Evolutionary conservation across 2,888 invertebrate species (phyloP).

Genomic region (Lypha dubia): DNA sequence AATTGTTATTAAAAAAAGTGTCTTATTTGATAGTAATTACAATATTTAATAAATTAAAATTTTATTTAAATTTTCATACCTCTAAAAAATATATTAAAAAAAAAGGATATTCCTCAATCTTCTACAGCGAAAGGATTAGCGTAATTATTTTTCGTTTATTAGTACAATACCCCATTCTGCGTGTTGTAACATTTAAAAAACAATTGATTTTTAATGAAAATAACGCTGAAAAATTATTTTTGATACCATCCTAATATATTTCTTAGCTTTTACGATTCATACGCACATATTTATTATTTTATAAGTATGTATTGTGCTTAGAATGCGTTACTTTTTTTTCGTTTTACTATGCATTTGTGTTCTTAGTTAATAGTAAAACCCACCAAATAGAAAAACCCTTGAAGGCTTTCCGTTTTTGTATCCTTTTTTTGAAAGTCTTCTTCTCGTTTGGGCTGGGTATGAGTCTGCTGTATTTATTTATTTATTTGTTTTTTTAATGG

Average conservation of each 20-base stretch:
- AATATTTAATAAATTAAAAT: no score
- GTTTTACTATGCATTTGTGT: neutral
- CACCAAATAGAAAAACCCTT: slow-evolving; percentile 60
- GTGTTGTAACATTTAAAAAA: no score
- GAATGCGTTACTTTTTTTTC: slow-evolving; percentile 23
- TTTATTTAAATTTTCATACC: no score
- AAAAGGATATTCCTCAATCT: no score
- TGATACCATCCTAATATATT: slow-evolving; percentile 6
- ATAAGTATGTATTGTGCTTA: slow-evolving; percentile 14
- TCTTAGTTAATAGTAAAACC: slow-evolving; percentile 32
- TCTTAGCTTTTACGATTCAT: neutral
- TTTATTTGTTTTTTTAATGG: neutral
- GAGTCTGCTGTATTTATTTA: slow-evolving; percentile 14
- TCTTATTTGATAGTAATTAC: no score
- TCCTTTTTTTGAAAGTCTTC: slow-evolving; percentile 25
- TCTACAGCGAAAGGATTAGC: no score
- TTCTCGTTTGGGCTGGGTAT: neutral
- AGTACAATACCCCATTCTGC: no score
- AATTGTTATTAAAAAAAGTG: no score
- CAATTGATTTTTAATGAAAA: no score
- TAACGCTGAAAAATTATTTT: neutral
- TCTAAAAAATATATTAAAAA: no score
- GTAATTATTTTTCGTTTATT: no score
- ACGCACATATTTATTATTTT: slow-evolving; percentile 53
- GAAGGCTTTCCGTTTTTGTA: slow-evolving; percentile 54